phyloP scores from a whole-genome alignment of 2,113 vertebrate genomes.

The Gobiocypris rarus region DNA sequence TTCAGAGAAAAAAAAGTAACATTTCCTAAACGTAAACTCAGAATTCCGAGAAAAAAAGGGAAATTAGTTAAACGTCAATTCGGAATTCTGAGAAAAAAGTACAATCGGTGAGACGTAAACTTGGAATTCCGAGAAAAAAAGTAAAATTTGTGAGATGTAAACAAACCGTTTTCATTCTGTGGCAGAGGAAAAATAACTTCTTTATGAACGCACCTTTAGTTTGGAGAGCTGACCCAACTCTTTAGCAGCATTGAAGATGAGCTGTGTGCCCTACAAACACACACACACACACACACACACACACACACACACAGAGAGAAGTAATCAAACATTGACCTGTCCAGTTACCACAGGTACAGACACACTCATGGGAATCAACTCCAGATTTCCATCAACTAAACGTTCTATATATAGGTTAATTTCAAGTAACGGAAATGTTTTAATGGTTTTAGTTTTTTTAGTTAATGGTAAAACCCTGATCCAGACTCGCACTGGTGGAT shows the following conservation, averaged over 20 bases:
- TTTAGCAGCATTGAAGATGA: conserved; percentile 97
- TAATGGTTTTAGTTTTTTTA: no score
- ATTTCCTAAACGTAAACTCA: no score
- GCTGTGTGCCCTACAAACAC: conserved; percentile 88
- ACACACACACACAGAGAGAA: background rate
- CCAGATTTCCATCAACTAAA: background rate
- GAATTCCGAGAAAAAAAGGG: no score
- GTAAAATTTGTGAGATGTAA: no score
- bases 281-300: no score
- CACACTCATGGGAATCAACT: background rate
- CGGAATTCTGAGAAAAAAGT: no score
- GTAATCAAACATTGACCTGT: background rate
- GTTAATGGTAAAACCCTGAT: background rate
- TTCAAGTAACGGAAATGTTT: no score
- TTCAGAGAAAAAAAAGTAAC: background rate
- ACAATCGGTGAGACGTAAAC: fast-evolving
- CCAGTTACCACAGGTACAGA: background rate
- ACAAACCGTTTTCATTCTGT: no score
- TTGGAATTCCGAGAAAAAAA: no score
- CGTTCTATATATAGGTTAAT: no score
- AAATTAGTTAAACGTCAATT: fast-evolving
- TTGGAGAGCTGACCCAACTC: conserved; percentile 97
- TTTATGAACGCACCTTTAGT: conserved; percentile 80
- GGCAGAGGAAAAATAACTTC: background rate
- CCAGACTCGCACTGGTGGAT: background rate